Base-by-base conservation (phyloP, 2,888 invertebrate genomes). In the Melanchra persicariae region DNA sequence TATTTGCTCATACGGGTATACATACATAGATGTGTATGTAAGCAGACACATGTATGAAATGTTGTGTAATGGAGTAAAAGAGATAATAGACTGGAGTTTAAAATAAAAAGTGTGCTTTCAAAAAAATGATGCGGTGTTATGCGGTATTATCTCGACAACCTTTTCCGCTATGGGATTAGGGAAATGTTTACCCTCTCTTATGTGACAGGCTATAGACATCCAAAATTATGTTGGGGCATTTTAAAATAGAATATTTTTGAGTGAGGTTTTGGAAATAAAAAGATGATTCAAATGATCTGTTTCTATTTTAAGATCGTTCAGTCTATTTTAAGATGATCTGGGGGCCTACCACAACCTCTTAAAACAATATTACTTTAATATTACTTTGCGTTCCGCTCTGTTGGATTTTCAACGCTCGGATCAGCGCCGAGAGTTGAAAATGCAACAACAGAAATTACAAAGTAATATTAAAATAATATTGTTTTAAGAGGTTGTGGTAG, bases 1-100 rank as follows among this genome's bases (percentile, higher is more conserved):
- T 59, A 24, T 54, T 62, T 5, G 5, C 43, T 37, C 37, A 37
- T 37, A 45, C 12, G 19, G 22, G 43, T 5, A 59, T 8, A 59
- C 43, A 45, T 8, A 26, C 7, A 52, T 19, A 40, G 26, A 47
- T 45, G 54, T 19, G 19, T 54, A 19, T 24, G 55, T 34, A 19
- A 17, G 8, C 47, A 40, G 7, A 47, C 37, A 59, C 15, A 37
- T 37, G 17, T 43, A 60, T 51, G 63, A 4, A 30, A 47, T 5
- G 60, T 22, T n/a, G 57, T n/a, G 34, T 60, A 81, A 75, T 62
- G 65, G 62, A 52, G 52, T 57, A 52, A 80, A 43, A 65, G 47
- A 76, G 66, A 81, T 67, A 79, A 60, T 40, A 65, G 7, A 45
- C 15, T 12, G 4, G 22, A 57, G 47, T 70, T 52, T 60, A 45